Conservation (phyloP, 64 coral and sea anemone species). For the Pocillopora damicornis region DNA sequence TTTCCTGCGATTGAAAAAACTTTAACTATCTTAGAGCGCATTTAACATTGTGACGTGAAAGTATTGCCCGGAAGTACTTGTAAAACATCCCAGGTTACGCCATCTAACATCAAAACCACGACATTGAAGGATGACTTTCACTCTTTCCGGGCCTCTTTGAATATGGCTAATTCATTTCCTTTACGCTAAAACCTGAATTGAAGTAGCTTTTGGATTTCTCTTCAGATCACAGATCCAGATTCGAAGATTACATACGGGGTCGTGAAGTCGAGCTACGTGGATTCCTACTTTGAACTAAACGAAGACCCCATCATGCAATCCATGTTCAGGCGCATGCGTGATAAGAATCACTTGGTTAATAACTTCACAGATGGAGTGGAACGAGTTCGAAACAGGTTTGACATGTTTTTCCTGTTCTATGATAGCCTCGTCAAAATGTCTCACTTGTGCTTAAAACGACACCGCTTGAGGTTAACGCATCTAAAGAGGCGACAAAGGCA, state of each 20-base stretch:
- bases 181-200: background rate
- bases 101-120: too few species aligned
- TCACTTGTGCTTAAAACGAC: too few species aligned
- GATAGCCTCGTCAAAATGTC: too few species aligned
- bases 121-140: too few species aligned
- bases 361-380: slow-evolving; percentile 86
- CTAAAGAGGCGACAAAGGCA: too few species aligned
- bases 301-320: slow-evolving; percentile 74
- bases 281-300: slow-evolving; percentile 85
- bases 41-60: too few species aligned
- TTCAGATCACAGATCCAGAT: slow-evolving; percentile 59
- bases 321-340: slow-evolving; percentile 73
- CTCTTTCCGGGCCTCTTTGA: too few species aligned
- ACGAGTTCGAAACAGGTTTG: slow-evolving; percentile 69
- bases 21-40: too few species aligned
- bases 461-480: too few species aligned
- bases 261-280: slow-evolving; percentile 86
- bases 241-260: slow-evolving; percentile 72
- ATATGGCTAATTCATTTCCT: background rate
- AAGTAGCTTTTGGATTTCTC: background rate
- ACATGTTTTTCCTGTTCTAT: background rate
- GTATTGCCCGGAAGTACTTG: too few species aligned
- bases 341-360: slow-evolving; percentile 56
- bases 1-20: too few species aligned
- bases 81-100: too few species aligned